Conservation (phyloP, 2,888 invertebrate species). For the Acronicta psi region DNA sequence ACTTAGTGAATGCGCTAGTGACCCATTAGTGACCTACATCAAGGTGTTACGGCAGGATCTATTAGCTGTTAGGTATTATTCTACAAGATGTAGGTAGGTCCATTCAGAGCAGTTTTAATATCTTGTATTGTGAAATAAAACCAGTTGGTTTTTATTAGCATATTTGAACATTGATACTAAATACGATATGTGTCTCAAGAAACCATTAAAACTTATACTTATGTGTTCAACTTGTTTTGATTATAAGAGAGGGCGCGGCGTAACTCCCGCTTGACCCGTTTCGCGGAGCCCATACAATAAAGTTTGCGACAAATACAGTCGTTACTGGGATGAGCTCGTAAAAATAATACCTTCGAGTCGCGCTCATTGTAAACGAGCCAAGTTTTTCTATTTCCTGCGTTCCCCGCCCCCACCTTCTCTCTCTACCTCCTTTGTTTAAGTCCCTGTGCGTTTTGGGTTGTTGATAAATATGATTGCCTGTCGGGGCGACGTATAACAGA, state of each 20-base stretch:
- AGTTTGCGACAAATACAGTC: constrained; percentile 65
- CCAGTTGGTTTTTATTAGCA: background rate
- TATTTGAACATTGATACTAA: background rate
- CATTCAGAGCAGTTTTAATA: too few species aligned
- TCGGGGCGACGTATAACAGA: constrained; percentile 43
- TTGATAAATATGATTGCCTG: constrained; percentile 64
- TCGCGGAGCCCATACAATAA: constrained; percentile 54
- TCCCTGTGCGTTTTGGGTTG: constrained; percentile 25
- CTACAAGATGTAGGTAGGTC: too few species aligned
- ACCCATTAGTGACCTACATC: too few species aligned
- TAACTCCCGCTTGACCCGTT: constrained; percentile 57
- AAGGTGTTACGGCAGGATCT: too few species aligned
- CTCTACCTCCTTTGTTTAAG: background rate
- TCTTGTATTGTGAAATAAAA: too few species aligned
- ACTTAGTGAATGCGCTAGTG: too few species aligned
- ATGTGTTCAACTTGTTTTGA: constrained; percentile 41
- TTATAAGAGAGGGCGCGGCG: constrained; percentile 33
- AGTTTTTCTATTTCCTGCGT: constrained; percentile 76
- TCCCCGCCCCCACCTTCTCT: constrained; percentile 8
- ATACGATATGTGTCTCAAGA: constrained; percentile 9
- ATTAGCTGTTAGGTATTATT: too few species aligned
- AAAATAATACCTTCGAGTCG: constrained; percentile 64
- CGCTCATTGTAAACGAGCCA: constrained; percentile 72
- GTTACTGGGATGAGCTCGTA: constrained; percentile 63
- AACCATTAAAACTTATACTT: constrained; percentile 22